phyloP scores from a whole-genome alignment of 1,140 invertebrate genomes.

The Monomorium pharaonis region DNA sequence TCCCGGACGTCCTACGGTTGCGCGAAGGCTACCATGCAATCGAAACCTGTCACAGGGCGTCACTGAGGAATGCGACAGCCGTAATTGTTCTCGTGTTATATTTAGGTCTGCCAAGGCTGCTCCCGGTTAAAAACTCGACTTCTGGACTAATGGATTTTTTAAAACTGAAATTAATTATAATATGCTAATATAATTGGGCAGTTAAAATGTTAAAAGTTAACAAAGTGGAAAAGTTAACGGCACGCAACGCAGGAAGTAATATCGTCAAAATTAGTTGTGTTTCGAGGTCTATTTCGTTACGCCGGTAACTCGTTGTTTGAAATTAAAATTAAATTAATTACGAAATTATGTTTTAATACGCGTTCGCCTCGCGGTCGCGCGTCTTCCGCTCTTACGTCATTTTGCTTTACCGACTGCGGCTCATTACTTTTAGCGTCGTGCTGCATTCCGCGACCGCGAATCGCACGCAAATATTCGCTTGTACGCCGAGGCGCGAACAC shows the following conservation, averaged over 20 bases:
- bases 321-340: background rate
- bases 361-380: background rate
- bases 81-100: background rate
- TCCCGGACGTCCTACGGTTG: background rate
- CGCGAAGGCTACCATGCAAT: conserved; percentile 6
- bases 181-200: background rate
- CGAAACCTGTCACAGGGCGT: background rate
- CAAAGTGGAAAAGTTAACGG: too few species aligned
- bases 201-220: too few species aligned
- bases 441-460: background rate
- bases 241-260: too few species aligned
- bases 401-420: background rate
- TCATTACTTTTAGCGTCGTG: background rate
- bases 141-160: background rate
- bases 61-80: background rate
- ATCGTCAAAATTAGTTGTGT: background rate
- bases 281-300: background rate
- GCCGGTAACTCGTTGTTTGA: background rate
- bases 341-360: background rate
- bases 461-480: conserved; percentile 29
- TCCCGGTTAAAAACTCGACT: background rate
- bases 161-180: background rate
- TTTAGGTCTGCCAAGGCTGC: background rate
- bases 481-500: background rate
- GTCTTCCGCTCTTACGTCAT: background rate